Percentiles rank a stretch among this genome's conserved stretches.
Conservation (phyloP, 2,113 vertebrate species). For the Cichladusa arquata region DNA sequence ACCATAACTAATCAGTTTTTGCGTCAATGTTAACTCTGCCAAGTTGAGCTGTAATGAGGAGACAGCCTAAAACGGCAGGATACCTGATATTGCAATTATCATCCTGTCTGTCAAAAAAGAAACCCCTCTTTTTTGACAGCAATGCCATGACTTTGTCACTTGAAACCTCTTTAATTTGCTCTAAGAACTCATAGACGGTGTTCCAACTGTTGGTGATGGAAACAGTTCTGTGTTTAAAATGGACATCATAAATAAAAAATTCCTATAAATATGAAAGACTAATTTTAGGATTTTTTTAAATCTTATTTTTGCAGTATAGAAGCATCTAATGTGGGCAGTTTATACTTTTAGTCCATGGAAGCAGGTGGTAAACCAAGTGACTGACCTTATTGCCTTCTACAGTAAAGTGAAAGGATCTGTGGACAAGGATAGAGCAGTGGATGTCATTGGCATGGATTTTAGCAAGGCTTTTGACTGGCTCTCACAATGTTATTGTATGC, state of each 20-base stretch:
- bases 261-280: not conserved
- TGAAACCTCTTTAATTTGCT: not conserved
- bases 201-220: not conserved
- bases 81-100: not conserved
- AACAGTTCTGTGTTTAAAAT: not conserved
- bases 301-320: not conserved
- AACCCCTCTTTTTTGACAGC: not conserved
- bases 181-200: not conserved
- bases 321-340: not conserved
- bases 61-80: not conserved
- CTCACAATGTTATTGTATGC: not conserved
- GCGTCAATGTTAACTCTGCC: not conserved
- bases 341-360: not conserved
- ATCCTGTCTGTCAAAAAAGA: not conserved
- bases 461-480: not conserved
- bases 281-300: not conserved
- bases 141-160: not conserved
- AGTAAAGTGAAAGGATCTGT: not conserved
- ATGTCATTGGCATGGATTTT: not conserved
- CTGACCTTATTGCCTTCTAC: not conserved
- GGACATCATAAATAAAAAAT: not conserved
- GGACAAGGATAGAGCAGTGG: not conserved
- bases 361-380: not conserved
- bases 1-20: not conserved
- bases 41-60: not conserved